phyloP scores from a whole-genome alignment of 2,113 vertebrate species.

The Cnemophilus loriae region DNA sequence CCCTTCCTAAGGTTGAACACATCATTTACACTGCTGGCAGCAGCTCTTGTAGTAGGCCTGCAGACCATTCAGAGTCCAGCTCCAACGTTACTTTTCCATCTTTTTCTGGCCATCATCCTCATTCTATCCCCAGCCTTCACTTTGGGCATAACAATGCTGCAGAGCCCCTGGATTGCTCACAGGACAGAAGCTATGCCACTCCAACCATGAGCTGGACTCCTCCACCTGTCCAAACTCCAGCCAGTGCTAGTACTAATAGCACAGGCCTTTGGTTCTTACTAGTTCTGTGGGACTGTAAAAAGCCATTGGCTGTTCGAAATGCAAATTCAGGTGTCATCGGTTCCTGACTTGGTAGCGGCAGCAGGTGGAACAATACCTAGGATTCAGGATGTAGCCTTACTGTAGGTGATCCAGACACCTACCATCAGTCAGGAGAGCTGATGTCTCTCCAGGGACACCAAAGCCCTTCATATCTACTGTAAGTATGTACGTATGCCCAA shows the following conservation, averaged over 20 bases:
- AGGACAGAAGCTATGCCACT: background rate
- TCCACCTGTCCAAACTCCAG: background rate
- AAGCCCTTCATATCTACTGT: background rate
- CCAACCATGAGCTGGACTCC: background rate
- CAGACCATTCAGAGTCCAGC: background rate
- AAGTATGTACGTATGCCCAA: no score
- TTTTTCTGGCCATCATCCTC: background rate
- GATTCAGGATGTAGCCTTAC: background rate
- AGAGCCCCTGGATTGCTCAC: background rate
- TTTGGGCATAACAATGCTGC: accelerated
- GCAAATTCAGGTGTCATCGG: background rate
- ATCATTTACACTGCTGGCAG: background rate
- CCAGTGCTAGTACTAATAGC: background rate
- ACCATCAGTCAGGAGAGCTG: background rate
- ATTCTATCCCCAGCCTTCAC: background rate
- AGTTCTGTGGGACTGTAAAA: background rate
- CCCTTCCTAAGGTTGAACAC: background rate
- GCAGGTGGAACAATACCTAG: background rate
- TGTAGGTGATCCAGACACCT: background rate
- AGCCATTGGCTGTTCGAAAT: background rate
- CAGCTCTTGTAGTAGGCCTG: background rate
- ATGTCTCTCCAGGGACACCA: background rate
- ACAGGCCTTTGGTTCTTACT: background rate
- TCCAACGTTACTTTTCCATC: background rate
- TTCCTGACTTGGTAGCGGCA: background rate